Evolutionary conservation across 2,113 vertebrate genomes (phyloP), one percentile per base, ranked within the genome.

Genomic region (Oenanthe oenanthe): DNA sequence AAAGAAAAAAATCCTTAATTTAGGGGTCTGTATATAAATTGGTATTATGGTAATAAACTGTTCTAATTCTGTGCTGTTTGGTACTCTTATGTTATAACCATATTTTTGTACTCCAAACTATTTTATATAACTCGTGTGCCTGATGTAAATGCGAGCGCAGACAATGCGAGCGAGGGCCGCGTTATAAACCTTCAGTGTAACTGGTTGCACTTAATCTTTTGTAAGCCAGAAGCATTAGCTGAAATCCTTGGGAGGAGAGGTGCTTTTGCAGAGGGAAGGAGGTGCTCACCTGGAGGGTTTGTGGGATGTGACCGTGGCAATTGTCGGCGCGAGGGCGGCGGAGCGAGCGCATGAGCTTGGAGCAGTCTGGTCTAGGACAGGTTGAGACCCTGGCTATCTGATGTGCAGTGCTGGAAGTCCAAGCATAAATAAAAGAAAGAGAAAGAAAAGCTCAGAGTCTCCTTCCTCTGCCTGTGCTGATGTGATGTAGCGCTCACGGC

Each of bases 41-140:
- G 96, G 73, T 96, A 70, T 96, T 68, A 85, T 17, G 20, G 97
- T 95, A 98, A 98, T 97, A 98, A 98, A 91, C 94, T 91, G 94
- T 95, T 97, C 93, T 97, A 97, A 97, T 97, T 97, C 94, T 93
- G 96, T 98, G 97, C 96, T 97, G 94, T 93, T 97, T 96, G 94
- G 95, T 97, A 96, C 87, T 95, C 83, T 96, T 96, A 92, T 72
- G 95, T 97, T 97, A 95, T 97, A 97, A 95, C 97, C 96, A 71
- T 98, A 97, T 97, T 98, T 98, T 98, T 98, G 96, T 98, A 98
- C 96, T 94, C 96, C 80, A 81, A 15, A 73, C 92, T 94, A 14
- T 98, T 97, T 97, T 97, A 86, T 94, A 95, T 96, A 96, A 71
- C 74, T 84, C 16, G 31, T 88, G 77, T 96, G 94, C 97, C 95